Evolutionary conservation across 2,888 invertebrate genomes (phyloP).

Genomic region (Bursaphelenchus okinawaensis): DNA sequence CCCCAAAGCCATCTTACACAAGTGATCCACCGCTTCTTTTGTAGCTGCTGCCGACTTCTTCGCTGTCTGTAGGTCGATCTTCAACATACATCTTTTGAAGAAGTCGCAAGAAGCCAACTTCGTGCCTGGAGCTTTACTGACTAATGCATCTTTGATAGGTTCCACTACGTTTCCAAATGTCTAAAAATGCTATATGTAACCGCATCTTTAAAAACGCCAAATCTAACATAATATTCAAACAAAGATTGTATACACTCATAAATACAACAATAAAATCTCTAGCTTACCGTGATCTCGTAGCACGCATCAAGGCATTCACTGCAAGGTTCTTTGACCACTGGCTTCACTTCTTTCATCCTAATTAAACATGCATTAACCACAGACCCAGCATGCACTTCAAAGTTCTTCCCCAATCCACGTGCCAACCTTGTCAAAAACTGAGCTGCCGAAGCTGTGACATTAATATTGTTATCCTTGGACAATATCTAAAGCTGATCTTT

Average conservation of each 20-base stretch:
- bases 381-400: slow-evolving; percentile 71
- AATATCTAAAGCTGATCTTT: slow-evolving; percentile 61
- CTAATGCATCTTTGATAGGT: slow-evolving; percentile 9
- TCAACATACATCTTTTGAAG: slow-evolving; percentile 4
- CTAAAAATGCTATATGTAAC: neutral
- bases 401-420: slow-evolving; percentile 77
- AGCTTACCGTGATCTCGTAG: slow-evolving; percentile 9
- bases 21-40: slow-evolving; percentile 5
- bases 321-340: slow-evolving; percentile 77
- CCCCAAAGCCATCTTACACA: slow-evolving; percentile 6
- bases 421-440: slow-evolving; percentile 79
- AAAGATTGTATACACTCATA: neutral
- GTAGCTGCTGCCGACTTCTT: slow-evolving; percentile 8
- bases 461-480: slow-evolving; percentile 87
- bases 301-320: slow-evolving; percentile 85
- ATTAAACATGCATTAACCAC: slow-evolving; percentile 69
- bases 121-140: slow-evolving; percentile 1
- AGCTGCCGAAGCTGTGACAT: slow-evolving; percentile 79
- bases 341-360: slow-evolving; percentile 73
- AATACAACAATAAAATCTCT: no score
- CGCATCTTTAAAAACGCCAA: neutral
- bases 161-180: neutral
- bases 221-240: neutral
- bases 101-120: slow-evolving; percentile 6
- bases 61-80: slow-evolving; percentile 4